Percentiles rank a stretch among this genome's conserved stretches.
Evolutionary conservation across 2,888 invertebrate genomes (phyloP).

Genomic region (Drosophila paranaensis): DNA sequence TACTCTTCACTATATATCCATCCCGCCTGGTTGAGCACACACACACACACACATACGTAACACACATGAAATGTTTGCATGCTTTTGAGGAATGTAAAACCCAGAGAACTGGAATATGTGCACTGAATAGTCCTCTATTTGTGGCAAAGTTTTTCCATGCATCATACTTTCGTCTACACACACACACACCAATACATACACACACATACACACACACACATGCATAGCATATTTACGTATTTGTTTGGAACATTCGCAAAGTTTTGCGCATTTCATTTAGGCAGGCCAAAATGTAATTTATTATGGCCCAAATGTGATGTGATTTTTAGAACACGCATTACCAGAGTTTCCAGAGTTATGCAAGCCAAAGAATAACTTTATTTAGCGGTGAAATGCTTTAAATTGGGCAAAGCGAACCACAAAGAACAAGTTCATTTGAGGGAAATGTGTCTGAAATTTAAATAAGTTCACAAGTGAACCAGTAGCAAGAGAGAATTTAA

Average conservation of each 20-base stretch:
- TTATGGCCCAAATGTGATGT: conserved; percentile 60
- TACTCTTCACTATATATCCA: conserved; percentile 30
- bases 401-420: not conserved
- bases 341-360: conserved; percentile 15
- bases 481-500: too few relatives aligned
- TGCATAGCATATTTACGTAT: conserved; percentile 6
- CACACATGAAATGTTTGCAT: conserved; percentile 13
- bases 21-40: conserved; percentile 9
- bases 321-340: conserved; percentile 40
- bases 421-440: conserved; percentile 1
- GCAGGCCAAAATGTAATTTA: conserved; percentile 66
- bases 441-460: not conserved
- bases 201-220: not conserved
- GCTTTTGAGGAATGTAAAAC: conserved; percentile 26
- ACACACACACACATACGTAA: conserved; percentile 12
- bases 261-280: conserved; percentile 69
- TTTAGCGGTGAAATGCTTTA: conserved; percentile 1
- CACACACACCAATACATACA: conserved; percentile 3
- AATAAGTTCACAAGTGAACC: not conserved
- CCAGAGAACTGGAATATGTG: conserved; percentile 23
- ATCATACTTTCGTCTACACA: conserved; percentile 16
- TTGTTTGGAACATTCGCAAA: conserved; percentile 40
- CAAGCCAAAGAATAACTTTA: not conserved
- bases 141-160: conserved; percentile 21
- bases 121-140: conserved; percentile 42